phyloP scores from a whole-genome alignment of 2,797 vertebrate genomes.

The Peromyscus nudipes region DNA sequence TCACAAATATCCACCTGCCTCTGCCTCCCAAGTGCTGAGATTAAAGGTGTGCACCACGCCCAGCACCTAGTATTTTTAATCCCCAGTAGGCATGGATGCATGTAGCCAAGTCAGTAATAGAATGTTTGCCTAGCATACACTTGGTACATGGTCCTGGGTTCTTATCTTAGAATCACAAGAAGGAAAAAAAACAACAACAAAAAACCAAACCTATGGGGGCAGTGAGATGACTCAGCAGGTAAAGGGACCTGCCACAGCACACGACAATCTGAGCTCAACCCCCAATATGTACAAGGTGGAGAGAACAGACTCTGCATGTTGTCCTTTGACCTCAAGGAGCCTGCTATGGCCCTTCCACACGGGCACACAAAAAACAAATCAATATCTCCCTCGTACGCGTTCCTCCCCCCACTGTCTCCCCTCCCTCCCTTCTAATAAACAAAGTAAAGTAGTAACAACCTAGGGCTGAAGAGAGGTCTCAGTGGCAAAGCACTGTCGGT shows the following conservation, averaged over 20 bases:
- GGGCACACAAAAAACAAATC: not conserved
- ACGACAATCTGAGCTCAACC: not conserved
- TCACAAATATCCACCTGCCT: no score
- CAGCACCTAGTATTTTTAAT: not conserved
- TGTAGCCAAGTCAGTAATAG: not conserved
- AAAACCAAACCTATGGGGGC: not conserved
- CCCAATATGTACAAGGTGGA: not conserved
- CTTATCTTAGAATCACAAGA: not conserved
- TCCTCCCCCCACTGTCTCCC: not conserved
- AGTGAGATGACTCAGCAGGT: not conserved
- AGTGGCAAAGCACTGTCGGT: not conserved
- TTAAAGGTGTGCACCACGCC: no score
- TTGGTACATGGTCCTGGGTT: not conserved
- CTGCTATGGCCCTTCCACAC: not conserved
- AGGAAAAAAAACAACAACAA: rapidly evolving
- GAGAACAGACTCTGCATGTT: not conserved
- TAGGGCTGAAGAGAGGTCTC: not conserved
- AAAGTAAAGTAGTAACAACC: not conserved
- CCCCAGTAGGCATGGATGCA: not conserved
- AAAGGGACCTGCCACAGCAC: not conserved
- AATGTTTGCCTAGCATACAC: not conserved
- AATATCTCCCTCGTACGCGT: no score
- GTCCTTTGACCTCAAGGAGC: not conserved
- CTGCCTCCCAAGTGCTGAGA: no score
- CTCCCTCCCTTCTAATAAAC: not conserved